Evolutionary conservation across 2,113 vertebrate genomes (phyloP).

Genomic region (Prionailurus bengalensis): DNA sequence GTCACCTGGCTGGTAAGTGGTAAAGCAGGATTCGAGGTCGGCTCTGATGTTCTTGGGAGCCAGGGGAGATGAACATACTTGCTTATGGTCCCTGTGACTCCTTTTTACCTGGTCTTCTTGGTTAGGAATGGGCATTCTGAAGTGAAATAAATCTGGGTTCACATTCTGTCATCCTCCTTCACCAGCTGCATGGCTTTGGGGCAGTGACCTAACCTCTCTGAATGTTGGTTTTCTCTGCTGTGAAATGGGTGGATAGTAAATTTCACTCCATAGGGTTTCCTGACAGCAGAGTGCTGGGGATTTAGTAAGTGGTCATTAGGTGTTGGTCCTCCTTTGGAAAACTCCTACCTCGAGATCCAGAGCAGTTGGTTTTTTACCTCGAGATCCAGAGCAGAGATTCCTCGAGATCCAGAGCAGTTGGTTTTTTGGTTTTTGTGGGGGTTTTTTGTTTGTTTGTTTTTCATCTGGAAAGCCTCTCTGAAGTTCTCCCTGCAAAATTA

Average conservation of each 20-base stretch:
- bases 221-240: not conserved
- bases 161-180: not conserved
- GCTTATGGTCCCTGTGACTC: not conserved
- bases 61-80: not conserved
- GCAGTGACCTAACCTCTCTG: not conserved
- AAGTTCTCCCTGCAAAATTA: not conserved
- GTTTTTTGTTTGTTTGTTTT: not conserved
- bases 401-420: not conserved
- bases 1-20: not conserved
- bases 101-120: not conserved
- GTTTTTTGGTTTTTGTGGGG: not conserved
- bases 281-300: not conserved
- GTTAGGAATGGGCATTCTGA: not conserved
- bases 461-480: not conserved
- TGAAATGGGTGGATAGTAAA: not conserved
- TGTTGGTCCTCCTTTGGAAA: not conserved
- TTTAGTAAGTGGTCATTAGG: not conserved
- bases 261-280: not conserved
- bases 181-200: not conserved
- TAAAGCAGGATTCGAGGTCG: not conserved
- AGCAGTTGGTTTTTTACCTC: not conserved
- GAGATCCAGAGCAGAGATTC: not conserved
- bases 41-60: not conserved
- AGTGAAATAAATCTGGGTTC: not conserved
- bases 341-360: not conserved